phyloP scores from a whole-genome alignment of 2,888 invertebrate species.

The Tipula vernalis region DNA sequence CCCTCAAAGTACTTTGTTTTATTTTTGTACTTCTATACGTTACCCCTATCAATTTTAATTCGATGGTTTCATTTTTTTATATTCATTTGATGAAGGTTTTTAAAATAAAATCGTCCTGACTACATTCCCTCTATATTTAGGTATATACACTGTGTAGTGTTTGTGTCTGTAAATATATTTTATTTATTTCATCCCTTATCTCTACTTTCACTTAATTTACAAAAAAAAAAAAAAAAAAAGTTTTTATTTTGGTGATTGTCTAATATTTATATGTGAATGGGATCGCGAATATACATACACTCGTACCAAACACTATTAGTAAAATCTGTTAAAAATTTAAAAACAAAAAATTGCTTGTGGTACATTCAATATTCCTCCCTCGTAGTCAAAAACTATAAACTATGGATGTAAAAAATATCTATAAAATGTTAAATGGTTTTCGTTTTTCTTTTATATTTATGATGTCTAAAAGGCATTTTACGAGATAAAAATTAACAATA shows the following conservation, averaged over 20 bases:
- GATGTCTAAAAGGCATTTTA: constrained; percentile 4
- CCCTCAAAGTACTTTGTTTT: not conserved
- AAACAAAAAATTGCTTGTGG: not conserved
- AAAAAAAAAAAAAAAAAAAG: not conserved
- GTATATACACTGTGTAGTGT: not conserved
- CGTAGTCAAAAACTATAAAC: not conserved
- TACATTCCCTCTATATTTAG: not conserved
- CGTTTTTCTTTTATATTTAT: not conserved
- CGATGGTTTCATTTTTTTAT: not conserved
- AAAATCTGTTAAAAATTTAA: not conserved
- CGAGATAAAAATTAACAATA: not conserved
- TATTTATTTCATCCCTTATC: not conserved
- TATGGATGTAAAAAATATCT: not conserved
- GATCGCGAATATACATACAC: not conserved
- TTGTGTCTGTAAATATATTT: not conserved
- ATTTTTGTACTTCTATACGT: not conserved
- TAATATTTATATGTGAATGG: not conserved
- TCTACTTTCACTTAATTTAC: not conserved
- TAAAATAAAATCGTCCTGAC: not conserved
- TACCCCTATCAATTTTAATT: not conserved
- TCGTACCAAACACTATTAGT: not conserved
- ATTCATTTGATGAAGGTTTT: constrained; percentile 4
- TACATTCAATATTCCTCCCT: not conserved
- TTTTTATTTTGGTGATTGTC: not conserved
- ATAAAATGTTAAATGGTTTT: not conserved